Evolutionary conservation across 2,888 invertebrate species (phyloP).

Genomic region (Cremastobaeus sp.): DNA sequence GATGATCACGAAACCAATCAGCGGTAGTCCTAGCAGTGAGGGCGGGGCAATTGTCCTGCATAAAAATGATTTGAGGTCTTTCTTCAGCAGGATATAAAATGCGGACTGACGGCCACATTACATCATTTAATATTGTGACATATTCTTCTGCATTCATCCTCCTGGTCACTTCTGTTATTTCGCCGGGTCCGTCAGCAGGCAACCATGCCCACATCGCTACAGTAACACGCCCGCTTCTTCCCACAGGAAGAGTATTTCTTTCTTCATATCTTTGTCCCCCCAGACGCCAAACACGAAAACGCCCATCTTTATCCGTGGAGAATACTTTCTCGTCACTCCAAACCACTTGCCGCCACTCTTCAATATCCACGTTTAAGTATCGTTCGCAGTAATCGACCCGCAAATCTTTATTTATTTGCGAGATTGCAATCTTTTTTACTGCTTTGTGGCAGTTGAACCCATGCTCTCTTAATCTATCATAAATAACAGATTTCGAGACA

Average conservation of each 20-base stretch:
- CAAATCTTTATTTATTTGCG: not conserved
- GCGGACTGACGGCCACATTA: constrained; percentile 15
- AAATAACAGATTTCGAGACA: not conserved
- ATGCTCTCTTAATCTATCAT: not conserved
- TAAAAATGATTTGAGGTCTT: constrained; percentile 17
- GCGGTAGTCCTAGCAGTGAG: too few species aligned
- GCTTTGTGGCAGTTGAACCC: not conserved
- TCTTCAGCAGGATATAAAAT: constrained; percentile 1
- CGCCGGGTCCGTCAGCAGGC: constrained; percentile 36
- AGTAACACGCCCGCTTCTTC: constrained; percentile 40
- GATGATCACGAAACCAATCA: too few species aligned
- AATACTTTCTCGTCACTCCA: constrained; percentile 47
- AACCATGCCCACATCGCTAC: constrained; percentile 55
- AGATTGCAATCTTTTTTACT: constrained; percentile 15
- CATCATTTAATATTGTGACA: constrained; percentile 5
- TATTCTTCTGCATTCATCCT: constrained; percentile 22
- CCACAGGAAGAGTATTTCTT: constrained; percentile 8
- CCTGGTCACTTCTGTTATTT: not conserved
- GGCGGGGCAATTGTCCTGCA: constrained; percentile 59
- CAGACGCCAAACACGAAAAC: constrained; percentile 25
- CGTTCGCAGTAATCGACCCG: constrained; percentile 12
- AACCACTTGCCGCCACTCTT: constrained; percentile 9
- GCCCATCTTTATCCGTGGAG: constrained; percentile 35
- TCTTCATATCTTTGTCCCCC: not conserved
- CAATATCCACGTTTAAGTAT: not conserved